phyloP scores from a whole-genome alignment of 2,113 vertebrate species.

The Hippocampus abdominalis region DNA sequence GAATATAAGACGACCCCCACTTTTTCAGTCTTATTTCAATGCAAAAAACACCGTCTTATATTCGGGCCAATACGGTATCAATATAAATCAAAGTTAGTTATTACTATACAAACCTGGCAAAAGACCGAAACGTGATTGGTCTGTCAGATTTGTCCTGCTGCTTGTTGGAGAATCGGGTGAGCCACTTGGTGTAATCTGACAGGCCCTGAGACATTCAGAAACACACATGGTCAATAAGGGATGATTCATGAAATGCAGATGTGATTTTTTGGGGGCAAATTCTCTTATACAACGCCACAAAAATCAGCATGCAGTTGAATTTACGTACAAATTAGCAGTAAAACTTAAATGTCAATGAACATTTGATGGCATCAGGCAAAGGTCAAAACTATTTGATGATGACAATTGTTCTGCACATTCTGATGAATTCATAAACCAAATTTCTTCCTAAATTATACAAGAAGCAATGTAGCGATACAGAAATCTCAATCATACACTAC shows the following conservation, averaged over 20 bases:
- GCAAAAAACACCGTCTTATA: too few species aligned
- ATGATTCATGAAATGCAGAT: background rate
- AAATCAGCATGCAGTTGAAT: background rate
- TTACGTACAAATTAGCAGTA: background rate
- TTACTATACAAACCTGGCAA: slow-evolving; percentile 67
- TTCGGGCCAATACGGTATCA: too few species aligned
- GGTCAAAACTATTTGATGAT: background rate
- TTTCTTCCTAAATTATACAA: background rate
- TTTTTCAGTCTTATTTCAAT: too few species aligned
- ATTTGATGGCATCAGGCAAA: background rate
- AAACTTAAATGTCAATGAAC: background rate
- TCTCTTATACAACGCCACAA: background rate
- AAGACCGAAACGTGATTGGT: slow-evolving; percentile 69
- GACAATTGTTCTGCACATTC: background rate
- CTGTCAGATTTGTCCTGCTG: slow-evolving; percentile 58
- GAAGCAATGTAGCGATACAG: background rate
- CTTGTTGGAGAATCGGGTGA: slow-evolving; percentile 74
- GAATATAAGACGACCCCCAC: too few species aligned
- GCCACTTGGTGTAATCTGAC: slow-evolving; percentile 80
- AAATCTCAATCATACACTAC: background rate
- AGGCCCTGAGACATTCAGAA: slow-evolving; percentile 63
- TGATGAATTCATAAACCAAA: background rate
- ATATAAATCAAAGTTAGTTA: background rate
- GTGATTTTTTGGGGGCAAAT: background rate
- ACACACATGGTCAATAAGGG: background rate